Conservation (phyloP, 2,888 invertebrate genomes). For the Trichogramma dendrolimi region DNA sequence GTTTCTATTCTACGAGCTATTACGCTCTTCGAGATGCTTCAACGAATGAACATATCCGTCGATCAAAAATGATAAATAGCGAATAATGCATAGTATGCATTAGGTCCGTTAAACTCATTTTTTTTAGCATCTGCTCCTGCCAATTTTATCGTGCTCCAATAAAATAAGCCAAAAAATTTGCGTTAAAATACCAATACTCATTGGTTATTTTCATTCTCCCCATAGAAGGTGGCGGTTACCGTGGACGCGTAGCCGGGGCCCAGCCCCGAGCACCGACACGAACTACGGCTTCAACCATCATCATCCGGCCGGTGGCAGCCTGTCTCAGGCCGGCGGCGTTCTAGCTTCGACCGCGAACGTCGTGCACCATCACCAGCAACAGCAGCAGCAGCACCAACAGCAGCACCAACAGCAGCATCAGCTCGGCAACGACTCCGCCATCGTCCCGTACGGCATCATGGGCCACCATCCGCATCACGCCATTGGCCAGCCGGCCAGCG, state of each 20-base stretch:
- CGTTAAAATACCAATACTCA: too few relatives aligned
- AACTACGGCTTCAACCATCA: slow-evolving; percentile 64
- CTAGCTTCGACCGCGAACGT: slow-evolving; percentile 21
- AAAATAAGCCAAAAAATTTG: too few relatives aligned
- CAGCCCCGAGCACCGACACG: slow-evolving; percentile 63
- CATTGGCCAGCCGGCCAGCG: slow-evolving; percentile 26
- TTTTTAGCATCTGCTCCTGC: too few relatives aligned
- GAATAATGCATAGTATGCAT: too few relatives aligned
- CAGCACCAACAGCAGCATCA: slow-evolving; percentile 39
- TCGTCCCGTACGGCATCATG: slow-evolving; percentile 53
- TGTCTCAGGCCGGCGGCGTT: slow-evolving; percentile 30
- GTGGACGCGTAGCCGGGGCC: slow-evolving; percentile 50
- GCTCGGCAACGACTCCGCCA: slow-evolving; percentile 52
- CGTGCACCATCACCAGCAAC: slow-evolving; percentile 7
- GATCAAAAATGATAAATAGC: too few relatives aligned
- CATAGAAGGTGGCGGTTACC: slow-evolving; percentile 51
- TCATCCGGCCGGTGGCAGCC: slow-evolving; percentile 38
- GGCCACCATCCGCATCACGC: not conserved
- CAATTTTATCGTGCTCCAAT: too few relatives aligned
- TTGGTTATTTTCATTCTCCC: not conserved
- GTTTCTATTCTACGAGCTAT: too few relatives aligned
- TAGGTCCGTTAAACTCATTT: too few relatives aligned
- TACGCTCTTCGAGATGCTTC: too few relatives aligned
- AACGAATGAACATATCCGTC: too few relatives aligned
- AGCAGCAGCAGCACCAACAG: slow-evolving; percentile 35